A percentile compares a stretch with the other conserved stretches of the same genome.
Evolutionary conservation across 1,140 invertebrate species (phyloP).

Genomic region (Atta cephalotes): DNA sequence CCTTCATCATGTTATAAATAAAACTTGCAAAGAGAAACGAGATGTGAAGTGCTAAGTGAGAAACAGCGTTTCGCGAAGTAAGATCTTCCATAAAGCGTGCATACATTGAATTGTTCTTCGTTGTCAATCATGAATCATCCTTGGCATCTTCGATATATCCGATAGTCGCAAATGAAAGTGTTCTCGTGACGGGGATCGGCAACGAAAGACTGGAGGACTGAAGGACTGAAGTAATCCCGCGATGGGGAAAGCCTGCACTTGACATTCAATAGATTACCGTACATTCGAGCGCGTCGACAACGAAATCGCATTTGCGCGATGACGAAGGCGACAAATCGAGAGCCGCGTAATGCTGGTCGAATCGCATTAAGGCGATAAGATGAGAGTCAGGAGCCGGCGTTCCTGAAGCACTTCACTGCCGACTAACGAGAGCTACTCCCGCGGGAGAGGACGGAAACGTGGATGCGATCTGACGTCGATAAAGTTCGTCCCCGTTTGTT

Average conservation of each 20-base stretch:
- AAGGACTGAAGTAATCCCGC: conserved; percentile 43
- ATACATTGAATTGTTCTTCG: background rate
- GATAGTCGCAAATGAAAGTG: background rate
- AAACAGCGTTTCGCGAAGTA: background rate
- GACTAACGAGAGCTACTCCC: conserved; percentile 38
- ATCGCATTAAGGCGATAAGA: conserved; percentile 63
- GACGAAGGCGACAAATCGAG: conserved; percentile 44
- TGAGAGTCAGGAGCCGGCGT: conserved; percentile 3
- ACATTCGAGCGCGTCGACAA: conserved; percentile 1
- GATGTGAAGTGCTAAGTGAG: background rate
- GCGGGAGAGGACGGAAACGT: conserved; percentile 19
- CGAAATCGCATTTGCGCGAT: conserved; percentile 61
- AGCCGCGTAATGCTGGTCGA: conserved; percentile 47
- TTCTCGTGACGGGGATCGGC: conserved; percentile 19
- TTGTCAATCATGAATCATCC: conserved; percentile 37
- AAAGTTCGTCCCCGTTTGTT: conserved; percentile 7
- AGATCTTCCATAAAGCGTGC: background rate
- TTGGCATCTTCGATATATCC: background rate
- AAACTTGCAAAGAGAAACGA: conserved; percentile 5
- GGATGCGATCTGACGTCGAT: conserved; percentile 56
- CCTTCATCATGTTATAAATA: conserved; percentile 52
- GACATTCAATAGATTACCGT: conserved; percentile 52
- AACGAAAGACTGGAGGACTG: background rate
- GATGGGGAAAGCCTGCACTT: conserved; percentile 24
- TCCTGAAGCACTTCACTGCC: background rate